Percentiles rank a stretch among this genome's conserved stretches.
Conservation (phyloP, 64 coral and sea anemone species). For the Actinia equina region DNA sequence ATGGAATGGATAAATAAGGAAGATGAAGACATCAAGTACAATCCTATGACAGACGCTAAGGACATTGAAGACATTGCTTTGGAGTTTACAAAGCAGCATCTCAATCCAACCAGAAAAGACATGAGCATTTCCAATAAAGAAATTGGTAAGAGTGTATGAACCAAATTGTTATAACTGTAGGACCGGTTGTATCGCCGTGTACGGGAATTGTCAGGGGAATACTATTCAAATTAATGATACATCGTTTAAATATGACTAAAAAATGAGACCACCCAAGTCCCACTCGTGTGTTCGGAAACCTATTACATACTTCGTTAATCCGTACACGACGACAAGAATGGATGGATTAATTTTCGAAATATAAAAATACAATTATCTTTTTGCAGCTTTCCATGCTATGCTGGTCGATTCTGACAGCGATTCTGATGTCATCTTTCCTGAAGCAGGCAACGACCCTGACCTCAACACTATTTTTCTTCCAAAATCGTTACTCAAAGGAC, state of each 20-base stretch:
- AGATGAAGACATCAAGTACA: background rate
- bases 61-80: slow-evolving; percentile 8
- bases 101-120: background rate
- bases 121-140: background rate
- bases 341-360: background rate
- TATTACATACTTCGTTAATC: too few species aligned
- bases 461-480: background rate
- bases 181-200: too few species aligned
- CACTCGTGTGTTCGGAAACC: too few species aligned
- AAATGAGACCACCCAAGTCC: too few species aligned
- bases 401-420: background rate
- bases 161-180: background rate
- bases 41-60: background rate
- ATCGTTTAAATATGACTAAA: too few species aligned
- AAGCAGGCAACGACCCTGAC: background rate
- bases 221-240: too few species aligned
- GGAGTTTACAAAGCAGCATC: background rate
- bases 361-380: background rate
- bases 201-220: too few species aligned
- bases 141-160: background rate
- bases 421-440: background rate
- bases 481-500: background rate
- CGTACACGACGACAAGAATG: too few species aligned
- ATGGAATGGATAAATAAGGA: background rate
- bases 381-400: background rate